Evolutionary conservation across 1,140 invertebrate genomes (phyloP).

Genomic region (Hylyphantes graminicola): DNA sequence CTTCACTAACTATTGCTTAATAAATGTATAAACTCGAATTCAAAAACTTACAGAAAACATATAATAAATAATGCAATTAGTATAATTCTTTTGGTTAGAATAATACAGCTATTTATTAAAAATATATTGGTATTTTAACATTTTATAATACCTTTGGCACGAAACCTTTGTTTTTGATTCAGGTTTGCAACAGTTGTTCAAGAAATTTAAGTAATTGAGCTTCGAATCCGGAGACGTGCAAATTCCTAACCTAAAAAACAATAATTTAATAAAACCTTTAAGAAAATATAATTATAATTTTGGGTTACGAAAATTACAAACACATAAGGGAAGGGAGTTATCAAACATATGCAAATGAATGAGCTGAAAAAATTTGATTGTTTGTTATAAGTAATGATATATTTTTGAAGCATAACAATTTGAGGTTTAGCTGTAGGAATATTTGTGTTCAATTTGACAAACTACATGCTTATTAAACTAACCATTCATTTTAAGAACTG

Average conservation of each 20-base stretch:
- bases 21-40: not conserved
- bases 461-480: too few relatives aligned
- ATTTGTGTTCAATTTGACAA: too few relatives aligned
- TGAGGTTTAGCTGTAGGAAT: too few relatives aligned
- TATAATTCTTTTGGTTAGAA: not conserved
- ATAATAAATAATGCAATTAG: not conserved
- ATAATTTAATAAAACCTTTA: not conserved
- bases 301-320: too few relatives aligned
- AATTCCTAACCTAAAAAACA: constrained; percentile 1
- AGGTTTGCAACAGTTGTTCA: constrained; percentile 11
- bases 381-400: too few relatives aligned
- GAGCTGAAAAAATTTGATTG: too few relatives aligned
- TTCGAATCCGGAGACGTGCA: not conserved
- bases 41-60: not conserved
- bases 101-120: not conserved
- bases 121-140: not conserved
- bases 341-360: too few relatives aligned
- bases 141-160: not conserved
- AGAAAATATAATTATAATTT: too few relatives aligned
- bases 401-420: too few relatives aligned
- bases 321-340: too few relatives aligned
- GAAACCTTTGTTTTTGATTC: not conserved
- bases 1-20: too few relatives aligned
- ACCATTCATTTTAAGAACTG: too few relatives aligned
- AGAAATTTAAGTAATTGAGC: constrained; percentile 12